phyloP scores from a whole-genome alignment of 2,888 invertebrate species.

The Anodontia alba region DNA sequence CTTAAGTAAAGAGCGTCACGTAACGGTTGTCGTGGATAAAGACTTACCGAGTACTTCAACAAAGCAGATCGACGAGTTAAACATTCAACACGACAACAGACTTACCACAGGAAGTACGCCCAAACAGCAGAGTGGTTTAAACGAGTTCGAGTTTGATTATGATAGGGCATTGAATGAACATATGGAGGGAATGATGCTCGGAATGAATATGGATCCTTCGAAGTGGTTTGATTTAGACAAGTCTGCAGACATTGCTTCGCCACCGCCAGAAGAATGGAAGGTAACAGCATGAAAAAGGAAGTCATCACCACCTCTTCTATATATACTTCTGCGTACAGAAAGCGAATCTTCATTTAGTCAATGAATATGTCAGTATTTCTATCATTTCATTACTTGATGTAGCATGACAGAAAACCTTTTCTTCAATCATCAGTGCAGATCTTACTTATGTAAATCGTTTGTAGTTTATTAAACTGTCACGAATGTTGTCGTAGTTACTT shows the following conservation, averaged over 20 bases:
- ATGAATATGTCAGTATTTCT: no score
- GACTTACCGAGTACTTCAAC: background rate
- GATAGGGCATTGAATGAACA: background rate
- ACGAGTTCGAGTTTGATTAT: background rate
- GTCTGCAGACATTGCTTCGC: background rate
- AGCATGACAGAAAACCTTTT: no score
- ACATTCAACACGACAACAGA: background rate
- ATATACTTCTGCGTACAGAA: slow-evolving; percentile 20
- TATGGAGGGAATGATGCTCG: background rate
- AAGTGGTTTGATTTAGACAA: background rate
- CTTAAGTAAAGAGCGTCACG: background rate
- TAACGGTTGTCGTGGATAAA: background rate
- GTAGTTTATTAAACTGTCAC: no score
- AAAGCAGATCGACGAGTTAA: background rate
- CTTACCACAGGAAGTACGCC: background rate
- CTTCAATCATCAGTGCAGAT: no score
- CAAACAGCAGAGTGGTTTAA: background rate
- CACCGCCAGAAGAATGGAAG: background rate
- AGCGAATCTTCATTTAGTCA: no score
- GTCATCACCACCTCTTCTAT: no score
- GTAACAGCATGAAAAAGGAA: background rate
- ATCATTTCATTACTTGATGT: no score
- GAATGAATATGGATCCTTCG: slow-evolving; percentile 2
- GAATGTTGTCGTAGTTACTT: no score
- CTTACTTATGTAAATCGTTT: no score